phyloP scores from a whole-genome alignment of 2,888 invertebrate genomes.

The Patella depressa region DNA sequence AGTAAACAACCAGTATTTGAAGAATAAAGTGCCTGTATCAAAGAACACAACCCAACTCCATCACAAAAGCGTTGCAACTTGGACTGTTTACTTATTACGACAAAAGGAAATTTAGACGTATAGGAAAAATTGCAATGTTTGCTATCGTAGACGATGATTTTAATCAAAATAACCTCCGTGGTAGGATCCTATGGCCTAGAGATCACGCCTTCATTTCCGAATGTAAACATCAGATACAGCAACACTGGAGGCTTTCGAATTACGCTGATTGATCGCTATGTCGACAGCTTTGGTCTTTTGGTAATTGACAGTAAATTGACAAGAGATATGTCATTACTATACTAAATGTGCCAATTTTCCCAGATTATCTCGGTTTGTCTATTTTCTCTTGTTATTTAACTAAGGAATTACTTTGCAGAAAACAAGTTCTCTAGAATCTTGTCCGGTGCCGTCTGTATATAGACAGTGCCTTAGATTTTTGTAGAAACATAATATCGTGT shows the following conservation, averaged over 20 bases:
- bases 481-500: background rate
- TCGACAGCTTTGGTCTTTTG: slow-evolving; percentile 4
- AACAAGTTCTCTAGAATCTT: background rate
- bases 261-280: background rate
- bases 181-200: background rate
- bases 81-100: background rate
- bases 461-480: background rate
- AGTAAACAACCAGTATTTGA: no score
- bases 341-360: slow-evolving; percentile 1
- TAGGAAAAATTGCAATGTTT: background rate
- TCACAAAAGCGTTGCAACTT: no score
- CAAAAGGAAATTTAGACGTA: background rate
- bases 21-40: no score
- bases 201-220: background rate
- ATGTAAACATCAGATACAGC: background rate
- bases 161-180: background rate
- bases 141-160: background rate
- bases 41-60: no score
- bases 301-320: slow-evolving; percentile 3
- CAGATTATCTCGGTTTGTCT: background rate
- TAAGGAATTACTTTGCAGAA: background rate
- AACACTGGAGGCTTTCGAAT: background rate
- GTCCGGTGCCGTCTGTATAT: background rate
- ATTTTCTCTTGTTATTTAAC: no score
- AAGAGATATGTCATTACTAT: background rate